A percentile compares a stretch with the other conserved stretches of the same genome.
phyloP scores from a whole-genome alignment of 2,888 invertebrate species.

The Polydrusus cervinus region DNA sequence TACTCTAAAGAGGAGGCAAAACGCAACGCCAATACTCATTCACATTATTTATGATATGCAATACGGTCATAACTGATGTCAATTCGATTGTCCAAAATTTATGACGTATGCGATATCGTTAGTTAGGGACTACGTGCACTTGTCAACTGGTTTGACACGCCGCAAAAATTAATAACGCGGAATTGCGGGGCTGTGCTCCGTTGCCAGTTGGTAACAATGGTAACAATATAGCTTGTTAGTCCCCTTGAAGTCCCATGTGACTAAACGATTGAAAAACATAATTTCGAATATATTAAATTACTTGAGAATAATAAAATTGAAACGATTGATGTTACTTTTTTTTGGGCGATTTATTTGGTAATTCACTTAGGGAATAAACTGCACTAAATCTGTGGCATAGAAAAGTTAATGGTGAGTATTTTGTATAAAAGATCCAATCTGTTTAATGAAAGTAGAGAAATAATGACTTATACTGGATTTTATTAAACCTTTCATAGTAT shows the following conservation, averaged over 20 bases:
- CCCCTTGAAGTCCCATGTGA: constrained; percentile 34
- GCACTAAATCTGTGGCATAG: background rate
- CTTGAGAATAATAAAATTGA: constrained; percentile 42
- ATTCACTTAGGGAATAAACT: constrained; percentile 26
- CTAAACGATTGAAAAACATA: constrained; percentile 41
- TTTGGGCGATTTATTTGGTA: constrained; percentile 33
- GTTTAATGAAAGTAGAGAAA: too few relatives aligned
- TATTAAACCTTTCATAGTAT: too few relatives aligned
- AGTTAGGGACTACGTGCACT: constrained; percentile 58
- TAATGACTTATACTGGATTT: background rate
- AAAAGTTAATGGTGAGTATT: constrained; percentile 1
- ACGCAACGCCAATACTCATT: constrained; percentile 3
- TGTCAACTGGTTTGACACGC: constrained; percentile 57
- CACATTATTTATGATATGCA: constrained; percentile 56
- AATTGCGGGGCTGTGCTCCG: constrained; percentile 58
- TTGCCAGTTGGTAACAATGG: constrained; percentile 62
- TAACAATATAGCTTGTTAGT: constrained; percentile 62
- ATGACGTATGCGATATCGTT: constrained; percentile 62
- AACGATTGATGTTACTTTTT: constrained; percentile 45
- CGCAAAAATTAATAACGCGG: constrained; percentile 65
- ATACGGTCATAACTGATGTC: constrained; percentile 52
- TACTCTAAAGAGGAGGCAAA: constrained; percentile 11
- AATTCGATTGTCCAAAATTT: constrained; percentile 61
- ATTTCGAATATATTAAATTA: constrained; percentile 53
- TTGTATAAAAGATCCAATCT: background rate